These are phyloP conservation scores for Bufotes viridis DNA, from an alignment of 2,797 vertebrate species.

Conservation along the genomic window DNA sequence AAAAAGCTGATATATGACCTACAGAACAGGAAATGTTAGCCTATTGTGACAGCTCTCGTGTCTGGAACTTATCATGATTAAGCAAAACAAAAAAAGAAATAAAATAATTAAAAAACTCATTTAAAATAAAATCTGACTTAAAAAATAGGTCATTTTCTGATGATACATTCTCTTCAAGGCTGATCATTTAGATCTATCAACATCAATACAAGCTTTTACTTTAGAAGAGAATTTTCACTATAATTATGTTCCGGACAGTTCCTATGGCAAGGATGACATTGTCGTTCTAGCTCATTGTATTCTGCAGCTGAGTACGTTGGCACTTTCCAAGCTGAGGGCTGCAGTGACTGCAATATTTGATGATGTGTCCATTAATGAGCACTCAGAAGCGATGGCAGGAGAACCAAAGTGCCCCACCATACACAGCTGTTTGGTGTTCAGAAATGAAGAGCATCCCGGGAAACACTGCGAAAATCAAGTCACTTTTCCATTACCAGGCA, in stretches of 20 bases:
- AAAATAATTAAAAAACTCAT: neutral
- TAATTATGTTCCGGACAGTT: neutral
- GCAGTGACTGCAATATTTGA: constrained; percentile 19
- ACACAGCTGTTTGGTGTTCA: constrained; percentile 57
- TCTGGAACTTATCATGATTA: neutral
- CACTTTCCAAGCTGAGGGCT: neutral
- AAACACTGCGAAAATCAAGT: constrained; percentile 50
- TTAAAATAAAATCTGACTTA: too few relatives aligned
- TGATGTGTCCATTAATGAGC: constrained; percentile 32
- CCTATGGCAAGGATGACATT: neutral
- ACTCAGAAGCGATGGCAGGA: constrained; percentile 1
- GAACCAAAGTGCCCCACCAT: constrained; percentile 60
- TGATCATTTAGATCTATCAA: neutral
- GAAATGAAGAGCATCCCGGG: constrained; percentile 55
- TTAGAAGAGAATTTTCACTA: neutral
- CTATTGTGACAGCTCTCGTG: neutral
- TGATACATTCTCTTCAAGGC: neutral
- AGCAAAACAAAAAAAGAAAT: neutral
- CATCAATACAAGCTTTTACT: neutral
- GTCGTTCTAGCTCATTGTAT: neutral
- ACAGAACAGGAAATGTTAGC: neutral
- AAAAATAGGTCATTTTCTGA: neutral
- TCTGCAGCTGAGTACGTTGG: neutral
- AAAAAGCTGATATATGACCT: neutral
- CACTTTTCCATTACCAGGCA: constrained; percentile 52